Evolutionary conservation across 2,888 invertebrate species (phyloP), one percentile per base, ranked within the genome.

Genomic region (Unio pictorum): DNA sequence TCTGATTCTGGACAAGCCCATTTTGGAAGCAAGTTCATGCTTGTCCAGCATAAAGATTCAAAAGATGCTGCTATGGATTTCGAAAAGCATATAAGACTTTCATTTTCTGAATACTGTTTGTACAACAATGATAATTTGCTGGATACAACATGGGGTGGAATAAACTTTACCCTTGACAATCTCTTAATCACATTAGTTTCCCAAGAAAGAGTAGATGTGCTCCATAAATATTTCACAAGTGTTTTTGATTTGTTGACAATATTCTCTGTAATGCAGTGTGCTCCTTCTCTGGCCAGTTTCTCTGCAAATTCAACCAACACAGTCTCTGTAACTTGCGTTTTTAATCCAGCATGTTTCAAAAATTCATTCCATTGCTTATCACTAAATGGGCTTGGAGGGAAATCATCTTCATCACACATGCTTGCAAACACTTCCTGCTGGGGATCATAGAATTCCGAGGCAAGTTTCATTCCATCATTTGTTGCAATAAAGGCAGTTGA

Each of bases 251-350:
- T 55, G 64, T 68, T 3, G 20, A 56, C 57, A 18, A 74, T 8
- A 58, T 61, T 61, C 6, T 68, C 17, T 28, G 64, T 56, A 1
- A 66, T 28, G 18, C 57, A 45, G 30, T 28, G 17, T 23, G 17
- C 20, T 18, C 69, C 65, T 11, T 64, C 62, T 23, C 11, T 5
- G 34, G 67, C 72, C 61, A 76, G 58, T 55, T 66, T 30, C 23
- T 34, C n/a, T 2, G 75, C 75, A 74, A 76, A 80, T 1, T 61
- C 18, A n/a, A 80, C 15, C 0, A 78, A 56, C 68, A 76, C 64
- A 8, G 66, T 57, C n/a, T 66, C 64, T 3, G 71, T 66, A 2
- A 75, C 61, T 20, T 71, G n/a, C 1, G 54, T 64, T 28, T 66
- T 69, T 45, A 80, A 59, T 15, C 78, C 80, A 23, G 71, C 66